Percentiles rank a stretch among this genome's conserved stretches.
These are phyloP conservation scores for Antheraea assamensis DNA, from an alignment of 2,888 invertebrate species.

Conservation along the genomic window DNA sequence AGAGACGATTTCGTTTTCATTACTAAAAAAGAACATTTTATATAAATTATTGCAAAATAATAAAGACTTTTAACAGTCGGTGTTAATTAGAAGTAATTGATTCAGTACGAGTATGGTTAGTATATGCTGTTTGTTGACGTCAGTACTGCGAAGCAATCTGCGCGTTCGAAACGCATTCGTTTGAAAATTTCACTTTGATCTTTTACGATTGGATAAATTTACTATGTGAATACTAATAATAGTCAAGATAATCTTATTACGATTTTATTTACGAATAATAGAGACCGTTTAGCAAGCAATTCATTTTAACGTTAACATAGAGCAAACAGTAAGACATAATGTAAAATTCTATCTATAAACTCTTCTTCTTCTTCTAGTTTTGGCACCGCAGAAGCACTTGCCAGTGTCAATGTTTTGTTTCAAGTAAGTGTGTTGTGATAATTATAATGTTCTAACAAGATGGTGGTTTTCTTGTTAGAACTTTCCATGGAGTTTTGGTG, in stretches of 20 bases:
- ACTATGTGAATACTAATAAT: slow-evolving; percentile 20
- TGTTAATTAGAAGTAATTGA: background rate
- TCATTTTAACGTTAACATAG: background rate
- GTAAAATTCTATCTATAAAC: background rate
- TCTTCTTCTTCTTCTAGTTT: too few relatives aligned
- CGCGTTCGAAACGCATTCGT: slow-evolving; percentile 20
- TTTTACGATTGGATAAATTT: slow-evolving; percentile 22
- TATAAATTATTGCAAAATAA: background rate
- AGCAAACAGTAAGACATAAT: background rate
- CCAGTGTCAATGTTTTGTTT: too few relatives aligned
- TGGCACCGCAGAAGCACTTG: too few relatives aligned
- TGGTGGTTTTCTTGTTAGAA: too few relatives aligned
- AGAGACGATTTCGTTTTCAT: too few relatives aligned
- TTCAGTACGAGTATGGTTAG: background rate
- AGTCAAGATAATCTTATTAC: background rate
- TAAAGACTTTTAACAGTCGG: background rate
- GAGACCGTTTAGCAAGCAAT: background rate
- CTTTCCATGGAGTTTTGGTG: too few relatives aligned
- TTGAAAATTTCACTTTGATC: slow-evolving; percentile 23
- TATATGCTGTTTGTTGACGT: slow-evolving; percentile 25
- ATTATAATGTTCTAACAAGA: too few relatives aligned
- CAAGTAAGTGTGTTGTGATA: too few relatives aligned
- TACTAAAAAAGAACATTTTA: too few relatives aligned
- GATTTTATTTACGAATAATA: slow-evolving; percentile 5
- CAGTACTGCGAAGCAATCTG: slow-evolving; percentile 19